Evolutionary conservation across 1,140 invertebrate species (phyloP).

Genomic region (Odontomachus brunneus): DNA sequence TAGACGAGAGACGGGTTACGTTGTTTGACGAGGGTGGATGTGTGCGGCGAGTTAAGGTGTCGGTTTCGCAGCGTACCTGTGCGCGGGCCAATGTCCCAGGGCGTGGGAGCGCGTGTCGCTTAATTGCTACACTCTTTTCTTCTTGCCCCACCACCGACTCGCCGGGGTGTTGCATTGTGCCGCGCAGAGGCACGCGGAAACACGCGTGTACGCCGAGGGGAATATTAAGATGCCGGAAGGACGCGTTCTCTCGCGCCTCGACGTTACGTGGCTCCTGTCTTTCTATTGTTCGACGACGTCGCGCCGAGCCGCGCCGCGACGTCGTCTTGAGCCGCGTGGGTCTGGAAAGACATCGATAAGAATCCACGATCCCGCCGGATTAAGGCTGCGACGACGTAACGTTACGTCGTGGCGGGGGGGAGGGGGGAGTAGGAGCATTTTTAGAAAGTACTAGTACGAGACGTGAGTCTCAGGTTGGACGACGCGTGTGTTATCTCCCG

Average conservation of each 20-base stretch:
- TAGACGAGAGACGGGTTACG: not conserved
- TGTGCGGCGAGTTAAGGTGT: slow-evolving; percentile 41
- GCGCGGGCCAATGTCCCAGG: slow-evolving; percentile 55
- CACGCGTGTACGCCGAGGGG: slow-evolving; percentile 36
- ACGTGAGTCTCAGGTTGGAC: not conserved
- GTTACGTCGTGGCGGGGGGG: slow-evolving; percentile 28
- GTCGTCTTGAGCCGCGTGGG: slow-evolving; percentile 10
- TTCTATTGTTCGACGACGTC: slow-evolving; percentile 38
- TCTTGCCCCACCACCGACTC: slow-evolving; percentile 12
- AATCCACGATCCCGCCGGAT: slow-evolving; percentile 49
- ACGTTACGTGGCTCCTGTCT: slow-evolving; percentile 42
- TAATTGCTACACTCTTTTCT: slow-evolving; percentile 51
- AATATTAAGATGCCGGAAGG: slow-evolving; percentile 60
- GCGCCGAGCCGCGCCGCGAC: not conserved
- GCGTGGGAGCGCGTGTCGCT: slow-evolving; percentile 54
- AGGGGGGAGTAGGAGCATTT: slow-evolving; percentile 37
- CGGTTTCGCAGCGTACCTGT: slow-evolving; percentile 35
- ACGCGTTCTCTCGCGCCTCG: slow-evolving; percentile 56
- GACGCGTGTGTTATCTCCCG: no score
- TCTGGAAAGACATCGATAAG: slow-evolving; percentile 54
- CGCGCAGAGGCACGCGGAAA: slow-evolving; percentile 57
- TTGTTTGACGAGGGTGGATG: slow-evolving; percentile 28
- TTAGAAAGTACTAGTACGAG: slow-evolving; percentile 47
- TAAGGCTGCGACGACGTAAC: slow-evolving; percentile 39
- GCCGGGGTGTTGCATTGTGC: slow-evolving; percentile 41